Base-by-base conservation (phyloP, 2,113 vertebrate genomes). In the Poecilia latipinna region DNA sequence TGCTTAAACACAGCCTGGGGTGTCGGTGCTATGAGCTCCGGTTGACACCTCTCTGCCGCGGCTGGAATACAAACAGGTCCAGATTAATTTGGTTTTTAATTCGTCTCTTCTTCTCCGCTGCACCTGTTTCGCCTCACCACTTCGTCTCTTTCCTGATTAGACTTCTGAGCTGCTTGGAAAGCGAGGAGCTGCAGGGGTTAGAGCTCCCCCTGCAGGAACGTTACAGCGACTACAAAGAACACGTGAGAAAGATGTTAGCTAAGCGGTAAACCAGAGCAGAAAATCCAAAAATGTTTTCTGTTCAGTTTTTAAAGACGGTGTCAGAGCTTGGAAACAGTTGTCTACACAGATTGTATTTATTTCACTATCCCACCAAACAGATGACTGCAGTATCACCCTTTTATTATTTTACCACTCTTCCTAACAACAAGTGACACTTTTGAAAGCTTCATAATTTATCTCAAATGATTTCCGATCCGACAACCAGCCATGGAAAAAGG, bases 1-100 rank as follows among this genome's bases (percentile, higher is more conserved):
- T 51, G 72, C 76, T 82, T 80, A 69, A 82, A 84, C 71, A 66
- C 84, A 79, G 79, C 80, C 74, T 0, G 37, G 80, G 80, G 82
- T 68, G 66, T 28, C 68, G 81, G 51, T 70, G 79, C 67, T 80
- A 63, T 79, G 60, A 72, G 72, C 68, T 39, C 77, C 51, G 7
- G 31, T 80, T 42, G 31, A 85, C 77, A 73, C 83, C 57, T 66
- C 63, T 78, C 22, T 63, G 65, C 28, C 11, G 15, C 61, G 70
- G 70, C 76, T 81, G 28, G 61, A 87, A 44, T 71, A 33, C 51
- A 57, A 69, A 60, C 51, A 57, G 76, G 44, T 57, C 70, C 22
- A 75, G 64, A 75, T 61, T 75, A 68, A 81, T 33, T 82, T 62
- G 31, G 42, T 28, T 73, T 37, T 57, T 70, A 61, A 35, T 75